Conservation (phyloP, 2,888 invertebrate species). For the Dolichomitus sp. region DNA sequence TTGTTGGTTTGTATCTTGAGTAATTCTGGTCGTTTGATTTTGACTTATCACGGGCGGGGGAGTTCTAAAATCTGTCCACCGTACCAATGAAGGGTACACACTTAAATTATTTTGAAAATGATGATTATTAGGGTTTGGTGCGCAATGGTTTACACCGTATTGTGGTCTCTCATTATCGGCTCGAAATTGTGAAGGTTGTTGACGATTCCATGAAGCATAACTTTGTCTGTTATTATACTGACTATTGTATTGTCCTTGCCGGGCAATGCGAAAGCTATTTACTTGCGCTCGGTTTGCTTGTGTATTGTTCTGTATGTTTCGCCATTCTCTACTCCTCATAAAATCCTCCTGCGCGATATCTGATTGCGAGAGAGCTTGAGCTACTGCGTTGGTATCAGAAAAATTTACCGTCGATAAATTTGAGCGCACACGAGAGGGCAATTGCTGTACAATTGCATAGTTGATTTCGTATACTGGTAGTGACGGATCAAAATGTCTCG, state of each 20-base stretch:
- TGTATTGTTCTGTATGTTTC: too few relatives aligned
- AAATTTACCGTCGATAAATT: conserved; percentile 37
- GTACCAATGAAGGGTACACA: neutral
- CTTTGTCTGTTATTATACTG: neutral
- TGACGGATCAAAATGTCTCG: conserved; percentile 22
- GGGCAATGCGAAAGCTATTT: neutral
- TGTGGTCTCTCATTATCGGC: neutral
- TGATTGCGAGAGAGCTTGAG: conserved; percentile 20
- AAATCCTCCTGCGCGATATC: conserved; percentile 39
- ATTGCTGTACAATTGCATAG: conserved; percentile 42
- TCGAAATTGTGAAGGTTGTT: neutral
- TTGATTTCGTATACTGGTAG: conserved; percentile 35
- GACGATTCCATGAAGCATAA: neutral
- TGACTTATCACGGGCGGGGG: neutral
- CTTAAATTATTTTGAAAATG: neutral
- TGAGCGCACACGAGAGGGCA: conserved; percentile 5
- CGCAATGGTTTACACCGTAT: neutral
- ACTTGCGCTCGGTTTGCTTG: neutral
- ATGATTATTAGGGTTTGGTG: neutral
- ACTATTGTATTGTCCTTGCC: neutral
- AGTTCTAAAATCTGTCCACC: neutral
- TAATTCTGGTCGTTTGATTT: neutral
- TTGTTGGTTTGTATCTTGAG: neutral
- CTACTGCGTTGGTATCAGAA: conserved; percentile 31
- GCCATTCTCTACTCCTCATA: neutral